Conservation (phyloP, 2,888 invertebrate genomes). For the Himalopsyche tibetana region DNA sequence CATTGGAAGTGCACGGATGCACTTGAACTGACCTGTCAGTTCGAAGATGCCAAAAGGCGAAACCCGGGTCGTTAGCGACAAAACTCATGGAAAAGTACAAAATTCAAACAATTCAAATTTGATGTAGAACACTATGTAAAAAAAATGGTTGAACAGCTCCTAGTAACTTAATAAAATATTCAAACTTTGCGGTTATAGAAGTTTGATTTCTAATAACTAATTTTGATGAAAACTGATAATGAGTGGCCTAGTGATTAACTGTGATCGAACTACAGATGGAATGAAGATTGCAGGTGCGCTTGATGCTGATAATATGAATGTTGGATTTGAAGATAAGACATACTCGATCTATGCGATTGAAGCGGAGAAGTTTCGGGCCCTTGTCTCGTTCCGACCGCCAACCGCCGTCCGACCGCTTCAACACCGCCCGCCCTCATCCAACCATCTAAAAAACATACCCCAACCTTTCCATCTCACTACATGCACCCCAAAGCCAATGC, state of each 20-base stretch:
- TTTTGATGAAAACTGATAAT: neutral
- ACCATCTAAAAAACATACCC: slow-evolving; percentile 72
- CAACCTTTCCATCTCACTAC: slow-evolving; percentile 52
- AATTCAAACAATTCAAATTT: no score
- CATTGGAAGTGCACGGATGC: no score
- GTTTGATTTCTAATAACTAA: no score
- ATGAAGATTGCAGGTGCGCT: slow-evolving; percentile 26
- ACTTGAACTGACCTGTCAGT: no score
- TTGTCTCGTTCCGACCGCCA: slow-evolving; percentile 77
- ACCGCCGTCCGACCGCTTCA: slow-evolving; percentile 70
- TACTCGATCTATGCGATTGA: slow-evolving; percentile 90
- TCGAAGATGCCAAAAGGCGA: no score
- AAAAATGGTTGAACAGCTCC: no score
- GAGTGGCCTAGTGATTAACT: neutral
- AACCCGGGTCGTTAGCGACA: no score
- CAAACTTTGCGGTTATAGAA: no score
- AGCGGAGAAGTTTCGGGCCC: slow-evolving; percentile 89
- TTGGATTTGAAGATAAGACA: slow-evolving; percentile 73
- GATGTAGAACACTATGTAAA: no score
- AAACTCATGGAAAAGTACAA: no score
- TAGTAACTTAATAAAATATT: no score
- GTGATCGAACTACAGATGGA: neutral
- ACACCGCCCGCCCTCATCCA: slow-evolving; percentile 75
- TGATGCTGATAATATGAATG: slow-evolving; percentile 36
- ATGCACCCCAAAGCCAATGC: slow-evolving; percentile 51